Evolutionary conservation across 2,113 vertebrate species (phyloP), one percentile per base, ranked within the genome.

Genomic region (Microtus ochrogaster): DNA sequence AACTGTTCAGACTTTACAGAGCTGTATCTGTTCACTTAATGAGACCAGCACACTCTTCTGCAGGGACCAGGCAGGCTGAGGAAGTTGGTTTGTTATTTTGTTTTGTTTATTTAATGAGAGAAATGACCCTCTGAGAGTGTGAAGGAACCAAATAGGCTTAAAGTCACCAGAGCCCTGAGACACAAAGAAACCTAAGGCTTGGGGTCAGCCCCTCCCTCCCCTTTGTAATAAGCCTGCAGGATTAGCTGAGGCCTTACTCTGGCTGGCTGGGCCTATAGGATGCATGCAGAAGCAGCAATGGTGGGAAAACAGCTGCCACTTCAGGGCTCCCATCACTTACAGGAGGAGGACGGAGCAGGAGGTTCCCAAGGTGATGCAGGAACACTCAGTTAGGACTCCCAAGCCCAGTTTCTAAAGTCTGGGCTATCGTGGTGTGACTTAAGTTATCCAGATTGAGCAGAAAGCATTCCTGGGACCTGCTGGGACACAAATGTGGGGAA

Each of bases 111-210:
- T 63, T 82, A 97, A 79, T 41, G 72, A 96, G 36, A 93, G 90
- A 65, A 87, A 79, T 26, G 26, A 72, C 61, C 96, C 52, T 89
- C 79, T 68, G 66, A 96, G 88, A 74, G 22, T 30, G 47, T 44
- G 16, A 7, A 11, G 58, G 36, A 84, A 94, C 77, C 92, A 93
- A 96, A 96, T 84, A 97, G n/a, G 94, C 93, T 95, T 95, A 94
- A 78, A 96, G 85, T 82, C 58, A 93, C 79, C 74, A 76, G 92
- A 94, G 91, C 41, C 73, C 88, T 76, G n/a, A 84, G 63, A 98
- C 90, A 97, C 94, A 97, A 96, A 98, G 94, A 96, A 79, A 92
- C 47, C 86, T 84, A n/a, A 89, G 30, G 84, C 74, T 70, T n/a
- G 2, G 49, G 41, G 22, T 63, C 8, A 6, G 66, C 58, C 94